Evolutionary conservation across 2,888 invertebrate genomes (phyloP).

Genomic region (Argynnis bischoffii): DNA sequence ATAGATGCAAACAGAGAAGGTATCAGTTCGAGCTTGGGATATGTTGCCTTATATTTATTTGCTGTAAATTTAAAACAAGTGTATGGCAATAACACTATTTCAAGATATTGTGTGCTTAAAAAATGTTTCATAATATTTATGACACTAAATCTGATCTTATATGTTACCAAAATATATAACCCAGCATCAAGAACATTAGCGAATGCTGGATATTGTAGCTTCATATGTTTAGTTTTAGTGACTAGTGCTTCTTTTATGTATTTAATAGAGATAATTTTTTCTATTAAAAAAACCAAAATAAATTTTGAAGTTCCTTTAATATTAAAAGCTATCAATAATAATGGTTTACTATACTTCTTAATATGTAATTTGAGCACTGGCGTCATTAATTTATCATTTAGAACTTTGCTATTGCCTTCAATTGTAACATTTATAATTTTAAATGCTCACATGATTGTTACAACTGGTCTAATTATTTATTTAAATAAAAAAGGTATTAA

Average conservation of each 20-base stretch:
- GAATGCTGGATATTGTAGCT: conserved; percentile 91
- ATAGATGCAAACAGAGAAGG: conserved; percentile 96
- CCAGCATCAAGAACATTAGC: conserved; percentile 90
- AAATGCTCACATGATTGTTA: conserved; percentile 80
- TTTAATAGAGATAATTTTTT: conserved; percentile 77
- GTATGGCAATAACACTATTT: conserved; percentile 62
- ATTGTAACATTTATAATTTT: conserved; percentile 78
- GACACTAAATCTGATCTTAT: conserved; percentile 69
- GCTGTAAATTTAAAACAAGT: conserved; percentile 85
- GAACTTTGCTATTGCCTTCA: conserved; percentile 80
- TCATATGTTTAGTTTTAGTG: conserved; percentile 86
- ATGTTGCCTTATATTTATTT: conserved; percentile 90
- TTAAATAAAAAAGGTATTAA: conserved; percentile 71
- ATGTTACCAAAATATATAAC: conserved; percentile 72
- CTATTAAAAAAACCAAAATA: conserved; percentile 48
- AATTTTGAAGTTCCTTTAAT: conserved; percentile 76
- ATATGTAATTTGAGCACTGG: conserved; percentile 93
- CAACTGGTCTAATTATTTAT: conserved; percentile 53
- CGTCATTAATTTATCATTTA: conserved; percentile 86
- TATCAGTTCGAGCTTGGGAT: conserved; percentile 91
- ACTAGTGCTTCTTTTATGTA: conserved; percentile 80
- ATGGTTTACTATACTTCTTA: conserved; percentile 93
- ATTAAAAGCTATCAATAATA: conserved; percentile 88
- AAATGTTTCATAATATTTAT: conserved; percentile 49
- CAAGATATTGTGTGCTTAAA: conserved; percentile 45